Percentiles rank a stretch among this genome's conserved stretches.
phyloP scores from a whole-genome alignment of 2,888 invertebrate species.

The Gnatocerus cornutus region DNA sequence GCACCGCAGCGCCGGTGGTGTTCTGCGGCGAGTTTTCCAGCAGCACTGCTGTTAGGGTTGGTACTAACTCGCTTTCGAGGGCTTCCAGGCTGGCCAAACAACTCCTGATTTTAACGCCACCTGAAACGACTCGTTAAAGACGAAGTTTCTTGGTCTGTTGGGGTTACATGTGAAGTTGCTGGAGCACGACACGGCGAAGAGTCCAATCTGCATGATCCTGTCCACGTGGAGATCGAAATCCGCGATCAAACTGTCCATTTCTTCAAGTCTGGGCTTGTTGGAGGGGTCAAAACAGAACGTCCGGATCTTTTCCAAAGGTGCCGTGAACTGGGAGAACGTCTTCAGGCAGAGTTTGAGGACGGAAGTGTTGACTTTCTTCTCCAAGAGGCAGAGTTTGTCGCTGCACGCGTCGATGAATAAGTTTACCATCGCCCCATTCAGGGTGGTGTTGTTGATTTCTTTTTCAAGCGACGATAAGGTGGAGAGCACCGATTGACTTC shows the following conservation, averaged over 20 bases:
- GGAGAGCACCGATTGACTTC: slow-evolving; percentile 75
- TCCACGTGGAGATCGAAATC: slow-evolving; percentile 81
- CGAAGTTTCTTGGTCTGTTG: background rate
- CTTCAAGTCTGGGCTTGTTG: slow-evolving; percentile 64
- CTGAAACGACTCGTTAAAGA: slow-evolving; percentile 66
- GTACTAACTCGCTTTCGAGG: slow-evolving; percentile 79
- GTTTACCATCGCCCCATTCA: slow-evolving; percentile 73
- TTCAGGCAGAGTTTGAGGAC: slow-evolving; percentile 75
- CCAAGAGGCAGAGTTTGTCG: slow-evolving; percentile 77
- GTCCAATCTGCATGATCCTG: slow-evolving; percentile 79
- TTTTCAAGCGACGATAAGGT: slow-evolving; percentile 72
- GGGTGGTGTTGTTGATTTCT: slow-evolving; percentile 70
- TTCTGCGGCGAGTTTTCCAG: slow-evolving; percentile 72
- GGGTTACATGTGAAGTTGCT: slow-evolving; percentile 70
- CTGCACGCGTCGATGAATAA: slow-evolving; percentile 76
- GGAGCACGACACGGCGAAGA: slow-evolving; percentile 80
- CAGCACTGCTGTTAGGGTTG: slow-evolving; percentile 73
- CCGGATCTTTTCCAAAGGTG: slow-evolving; percentile 61
- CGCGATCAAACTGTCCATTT: slow-evolving; percentile 73
- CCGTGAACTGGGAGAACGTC: slow-evolving; percentile 65
- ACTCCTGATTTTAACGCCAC: slow-evolving; percentile 76
- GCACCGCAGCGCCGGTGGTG: slow-evolving; percentile 72
- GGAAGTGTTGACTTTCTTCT: slow-evolving; percentile 79
- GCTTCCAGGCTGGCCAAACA: slow-evolving; percentile 80
- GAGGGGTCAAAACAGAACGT: slow-evolving; percentile 57